A percentile compares a stretch with the other conserved stretches of the same genome.
Conservation (phyloP, 2,113 vertebrate genomes). For the Haplochromis burtoni region DNA sequence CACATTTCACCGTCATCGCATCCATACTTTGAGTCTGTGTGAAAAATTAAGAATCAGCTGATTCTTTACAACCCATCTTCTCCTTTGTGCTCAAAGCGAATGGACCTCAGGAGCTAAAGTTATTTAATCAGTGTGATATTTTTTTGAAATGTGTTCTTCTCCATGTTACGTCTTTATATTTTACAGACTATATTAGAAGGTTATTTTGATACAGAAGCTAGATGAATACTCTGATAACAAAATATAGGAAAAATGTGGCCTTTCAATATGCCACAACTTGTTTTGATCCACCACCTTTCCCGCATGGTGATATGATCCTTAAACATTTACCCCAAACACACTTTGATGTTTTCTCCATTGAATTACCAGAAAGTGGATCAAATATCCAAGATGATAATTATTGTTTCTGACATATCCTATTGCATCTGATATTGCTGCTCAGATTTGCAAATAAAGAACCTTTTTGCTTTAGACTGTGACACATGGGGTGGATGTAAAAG, state of each 20-base stretch:
- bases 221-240: neutral
- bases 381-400: neutral
- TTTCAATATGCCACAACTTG: neutral
- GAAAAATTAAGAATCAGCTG: neutral
- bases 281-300: neutral
- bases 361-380: neutral
- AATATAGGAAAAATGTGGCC: neutral
- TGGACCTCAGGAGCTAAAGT: neutral
- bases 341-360: neutral
- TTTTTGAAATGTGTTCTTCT: neutral
- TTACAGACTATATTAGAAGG: neutral
- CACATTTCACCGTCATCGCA: neutral
- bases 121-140: neutral
- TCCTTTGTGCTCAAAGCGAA: neutral
- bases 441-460: neutral
- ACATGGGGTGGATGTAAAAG: neutral
- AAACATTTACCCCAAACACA: neutral
- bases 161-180: neutral
- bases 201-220: neutral
- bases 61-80: fast-evolving
- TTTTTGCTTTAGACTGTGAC: neutral
- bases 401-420: neutral
- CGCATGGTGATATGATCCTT: neutral
- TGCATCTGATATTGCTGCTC: neutral
- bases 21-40: neutral